These are phyloP conservation scores for Cheilosia variabilis DNA, from an alignment of 2,888 invertebrate species.

Conservation along the genomic window DNA sequence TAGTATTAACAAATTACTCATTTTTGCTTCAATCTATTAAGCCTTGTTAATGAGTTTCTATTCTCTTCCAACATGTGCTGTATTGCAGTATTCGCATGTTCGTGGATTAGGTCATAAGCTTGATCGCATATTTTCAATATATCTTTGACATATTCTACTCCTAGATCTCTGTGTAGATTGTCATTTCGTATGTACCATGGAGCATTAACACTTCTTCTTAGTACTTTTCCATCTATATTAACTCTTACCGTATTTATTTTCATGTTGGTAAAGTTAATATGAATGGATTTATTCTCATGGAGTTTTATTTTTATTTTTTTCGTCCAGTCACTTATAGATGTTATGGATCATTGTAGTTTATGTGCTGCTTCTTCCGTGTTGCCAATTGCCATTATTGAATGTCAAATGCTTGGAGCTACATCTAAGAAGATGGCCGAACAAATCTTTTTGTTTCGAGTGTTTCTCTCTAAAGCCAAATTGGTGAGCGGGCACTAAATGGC, in stretches of 20 bases:
- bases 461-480: too few species aligned
- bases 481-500: too few species aligned
- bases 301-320: neutral
- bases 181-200: too few species aligned
- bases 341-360: neutral
- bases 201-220: neutral
- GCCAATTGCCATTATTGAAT: neutral
- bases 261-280: neutral
- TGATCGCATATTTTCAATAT: too few species aligned
- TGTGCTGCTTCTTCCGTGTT: neutral
- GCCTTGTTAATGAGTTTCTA: neutral
- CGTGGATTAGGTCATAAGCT: too few species aligned
- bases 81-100: neutral
- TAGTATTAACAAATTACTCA: too few species aligned
- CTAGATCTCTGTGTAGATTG: too few species aligned
- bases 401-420: too few species aligned
- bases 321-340: neutral
- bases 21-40: too few species aligned
- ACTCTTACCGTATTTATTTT: slow-evolving; percentile 8
- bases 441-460: too few species aligned
- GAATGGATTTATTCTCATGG: neutral
- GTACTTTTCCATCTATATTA: neutral
- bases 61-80: neutral
- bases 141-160: too few species aligned
- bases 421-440: too few species aligned